Evolutionary conservation across 2,888 invertebrate species (phyloP).

Genomic region (Drosophila melanosoma): DNA sequence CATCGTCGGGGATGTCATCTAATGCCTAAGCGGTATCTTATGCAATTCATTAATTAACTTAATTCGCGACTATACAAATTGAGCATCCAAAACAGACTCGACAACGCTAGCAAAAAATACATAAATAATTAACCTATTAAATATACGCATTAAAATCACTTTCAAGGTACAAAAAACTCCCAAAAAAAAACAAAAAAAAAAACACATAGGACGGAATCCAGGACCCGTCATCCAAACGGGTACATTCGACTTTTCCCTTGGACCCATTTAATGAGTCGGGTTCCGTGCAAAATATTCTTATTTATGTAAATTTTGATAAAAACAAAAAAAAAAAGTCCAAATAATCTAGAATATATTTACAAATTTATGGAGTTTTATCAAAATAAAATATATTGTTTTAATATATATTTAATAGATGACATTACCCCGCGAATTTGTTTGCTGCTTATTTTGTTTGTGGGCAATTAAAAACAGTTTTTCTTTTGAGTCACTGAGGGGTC

Average conservation of each 20-base stretch:
- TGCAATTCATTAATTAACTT: constrained; percentile 70
- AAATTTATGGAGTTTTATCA: constrained; percentile 28
- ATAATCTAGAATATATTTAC: constrained; percentile 1
- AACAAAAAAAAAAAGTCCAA: neutral
- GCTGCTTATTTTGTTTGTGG: constrained; percentile 12
- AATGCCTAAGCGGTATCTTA: constrained; percentile 61
- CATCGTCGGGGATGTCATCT: constrained; percentile 54
- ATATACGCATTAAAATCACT: constrained; percentile 58
- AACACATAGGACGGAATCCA: constrained; percentile 3
- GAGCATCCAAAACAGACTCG: constrained; percentile 23
- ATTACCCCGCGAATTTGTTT: constrained; percentile 16
- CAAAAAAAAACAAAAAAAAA: neutral
- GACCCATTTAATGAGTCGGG: constrained; percentile 39
- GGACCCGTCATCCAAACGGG: neutral
- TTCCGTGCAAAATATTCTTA: constrained; percentile 15
- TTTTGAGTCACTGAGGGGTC: neutral
- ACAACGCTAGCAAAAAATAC: constrained; percentile 12
- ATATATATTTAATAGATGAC: constrained; percentile 8
- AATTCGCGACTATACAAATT: constrained; percentile 56
- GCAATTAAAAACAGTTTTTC: constrained; percentile 10
- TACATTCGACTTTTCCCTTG: constrained; percentile 21
- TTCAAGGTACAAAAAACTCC: constrained; percentile 1
- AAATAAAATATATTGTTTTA: neutral
- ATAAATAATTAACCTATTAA: constrained; percentile 58
- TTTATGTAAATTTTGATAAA: neutral